Base-by-base conservation (phyloP, 2,888 invertebrate genomes). In the Pachycephus smyrnensis region DNA sequence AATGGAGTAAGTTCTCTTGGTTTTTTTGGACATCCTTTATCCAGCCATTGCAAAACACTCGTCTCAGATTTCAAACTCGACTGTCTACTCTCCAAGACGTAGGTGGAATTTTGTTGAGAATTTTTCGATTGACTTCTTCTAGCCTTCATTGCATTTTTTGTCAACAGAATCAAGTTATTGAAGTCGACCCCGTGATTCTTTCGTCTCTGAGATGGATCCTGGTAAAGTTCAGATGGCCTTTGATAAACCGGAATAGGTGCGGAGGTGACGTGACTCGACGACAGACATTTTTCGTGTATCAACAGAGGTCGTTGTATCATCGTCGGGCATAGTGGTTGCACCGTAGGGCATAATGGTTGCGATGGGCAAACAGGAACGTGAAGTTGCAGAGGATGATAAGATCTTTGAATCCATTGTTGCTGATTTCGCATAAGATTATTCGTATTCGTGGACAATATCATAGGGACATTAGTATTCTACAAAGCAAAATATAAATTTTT, bases 91-190 rank as follows among this genome's bases (percentile, higher is more conserved):
- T 87, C 88, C n/a, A 87, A 69, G 23, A 85, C 82, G 68, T 86
- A 83, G 37, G 80, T 83, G 12, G 84, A 81, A 0, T 78, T 82
- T 32, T 86, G 86, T 31, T 84, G 85, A 0, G 81, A 32, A 68
- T 82, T 85, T 68, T 88, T 90, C 35, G 88, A 81, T 68, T 88
- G 88, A 40, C 84, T 86, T 1, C 89, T 82, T 35, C 87, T 82
- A 9, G 86, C 86, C 77, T 88, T 89, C 86, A 89, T 87, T 0
- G 88, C 89, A 75, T 83, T 90, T 73, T 90, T 91, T 11, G 91
- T 91, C 74, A 91, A 71, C 0, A 91, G 77, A 77, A 91, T 91
- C 9, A 91, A 81, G 82, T 91, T 91, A 69, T 88, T 90, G 71
- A 89, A 91, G 79, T 91, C 91, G 1, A 89, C 90, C 0, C 90